Evolutionary conservation across 92 coral and sea anemone genomes (phyloP), one percentile per base, ranked within the genome.

Genomic region (Siderastrea siderea): DNA sequence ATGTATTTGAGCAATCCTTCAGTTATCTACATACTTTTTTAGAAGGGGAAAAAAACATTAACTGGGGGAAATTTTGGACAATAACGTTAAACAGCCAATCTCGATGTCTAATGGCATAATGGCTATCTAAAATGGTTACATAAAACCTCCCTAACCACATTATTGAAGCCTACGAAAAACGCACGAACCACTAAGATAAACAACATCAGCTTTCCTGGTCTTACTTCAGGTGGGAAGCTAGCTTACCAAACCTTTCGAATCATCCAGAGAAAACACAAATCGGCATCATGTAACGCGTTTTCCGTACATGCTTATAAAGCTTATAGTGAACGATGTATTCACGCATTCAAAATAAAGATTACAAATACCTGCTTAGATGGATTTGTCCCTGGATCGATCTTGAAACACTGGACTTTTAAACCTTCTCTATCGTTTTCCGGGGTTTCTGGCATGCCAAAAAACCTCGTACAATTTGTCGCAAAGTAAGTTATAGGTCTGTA

Each of bases 371-470:
- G 93, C 55, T 53, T 75, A 1, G 63, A 14, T 10, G 82, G 68
- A n/a, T 80, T 86, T 38, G 59, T 75, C 5, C 47, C 77, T 48
- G 84, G 50, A 63, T 96, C 96, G 78, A 96, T 92, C 71, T 84
- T 84, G 53, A 87, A 92, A 60, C 99, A 96, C 69, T 96, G 92
- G 38, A 91, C 95, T 57, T 85, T 63, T 70, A 93, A 87, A 38
- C 93, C 98, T 47, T 95, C 89, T 67, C 91, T 84, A 38, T 87
- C 86, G 49, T 87, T 95, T 3, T 70, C 80, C 17, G 43, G 82
- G n/a, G 91, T 94, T 71, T 86, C 94, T 6, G 91, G 80, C 98
- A 95, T 89, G 66, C 89, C 89, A 80, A 92, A 98, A 87, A 71
- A 98, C 47, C 81, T 69, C 7, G 19, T 51, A 74, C 99, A 98